These are phyloP conservation scores for Drosophila asahinai DNA, from an alignment of 1,140 invertebrate species.

Conservation along the genomic window DNA sequence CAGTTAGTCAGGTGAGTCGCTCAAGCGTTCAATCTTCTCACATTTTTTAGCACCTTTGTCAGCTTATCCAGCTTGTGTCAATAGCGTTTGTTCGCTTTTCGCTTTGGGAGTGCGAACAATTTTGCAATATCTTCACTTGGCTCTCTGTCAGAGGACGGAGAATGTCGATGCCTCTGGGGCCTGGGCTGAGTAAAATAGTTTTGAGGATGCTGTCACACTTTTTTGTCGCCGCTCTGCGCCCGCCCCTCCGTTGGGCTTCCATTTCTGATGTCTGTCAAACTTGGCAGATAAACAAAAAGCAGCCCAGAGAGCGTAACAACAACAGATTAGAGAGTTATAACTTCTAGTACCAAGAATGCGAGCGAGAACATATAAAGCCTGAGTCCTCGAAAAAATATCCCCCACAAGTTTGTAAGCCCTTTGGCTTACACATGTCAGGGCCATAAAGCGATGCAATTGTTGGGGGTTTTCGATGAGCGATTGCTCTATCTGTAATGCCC, in stretches of 20 bases:
- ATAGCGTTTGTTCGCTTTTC: conserved; percentile 41
- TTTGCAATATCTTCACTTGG: conserved; percentile 42
- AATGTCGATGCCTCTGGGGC: conserved; percentile 23
- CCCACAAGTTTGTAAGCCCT: conserved; percentile 31
- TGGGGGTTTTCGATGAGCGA: conserved; percentile 10
- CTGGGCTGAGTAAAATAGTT: conserved; percentile 33
- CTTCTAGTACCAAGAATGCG: conserved; percentile 41
- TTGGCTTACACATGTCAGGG: conserved; percentile 44
- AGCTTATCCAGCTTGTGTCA: conserved; percentile 54
- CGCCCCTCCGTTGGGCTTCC: conserved; percentile 1
- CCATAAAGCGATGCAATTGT: conserved; percentile 36
- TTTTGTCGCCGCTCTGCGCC: conserved; percentile 29
- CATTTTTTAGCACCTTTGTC: conserved; percentile 59
- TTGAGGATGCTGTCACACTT: conserved; percentile 40
- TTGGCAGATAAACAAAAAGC: conserved; percentile 43
- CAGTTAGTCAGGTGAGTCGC: conserved; percentile 38
- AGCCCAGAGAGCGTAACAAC: conserved; percentile 22
- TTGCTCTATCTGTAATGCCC: conserved; percentile 14
- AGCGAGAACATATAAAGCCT: conserved; percentile 15
- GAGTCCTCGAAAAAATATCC: neutral
- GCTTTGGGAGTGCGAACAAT: conserved; percentile 36
- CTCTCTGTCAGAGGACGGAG: conserved; percentile 21
- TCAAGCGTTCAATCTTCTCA: conserved; percentile 51
- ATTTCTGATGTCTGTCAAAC: conserved; percentile 27
- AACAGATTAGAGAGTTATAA: conserved; percentile 49